Percentiles rank a stretch among this genome's conserved stretches.
These are phyloP conservation scores for Gastracanthus pulcherrimus DNA, from an alignment of 2,888 invertebrate species.

Conservation along the genomic window DNA sequence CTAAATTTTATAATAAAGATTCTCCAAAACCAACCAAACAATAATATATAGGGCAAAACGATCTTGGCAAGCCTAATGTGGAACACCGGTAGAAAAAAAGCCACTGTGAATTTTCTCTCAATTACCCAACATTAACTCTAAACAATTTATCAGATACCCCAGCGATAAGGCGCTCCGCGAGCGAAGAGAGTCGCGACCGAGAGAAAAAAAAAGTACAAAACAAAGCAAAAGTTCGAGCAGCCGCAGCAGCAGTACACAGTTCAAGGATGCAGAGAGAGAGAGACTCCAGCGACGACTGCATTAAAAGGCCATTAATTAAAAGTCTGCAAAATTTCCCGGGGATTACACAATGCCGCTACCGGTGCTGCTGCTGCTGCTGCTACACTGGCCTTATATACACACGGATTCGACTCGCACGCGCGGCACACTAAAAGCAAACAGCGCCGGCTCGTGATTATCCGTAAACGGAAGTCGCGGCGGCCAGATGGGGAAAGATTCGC, in stretches of 20 bases:
- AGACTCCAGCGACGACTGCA: constrained; percentile 14
- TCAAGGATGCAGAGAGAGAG: constrained; percentile 35
- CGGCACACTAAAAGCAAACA: not conserved
- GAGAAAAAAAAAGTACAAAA: not conserved
- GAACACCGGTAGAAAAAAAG: not conserved
- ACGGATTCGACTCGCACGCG: no score
- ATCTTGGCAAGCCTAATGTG: not conserved
- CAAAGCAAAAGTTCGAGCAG: not conserved
- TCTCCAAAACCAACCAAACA: no score
- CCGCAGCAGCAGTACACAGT: not conserved
- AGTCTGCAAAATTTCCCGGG: constrained; percentile 27
- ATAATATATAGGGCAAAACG: no score
- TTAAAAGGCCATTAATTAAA: constrained; percentile 50
- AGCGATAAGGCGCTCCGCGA: not conserved
- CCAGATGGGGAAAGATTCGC: constrained; percentile 33
- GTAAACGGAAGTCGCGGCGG: constrained; percentile 49
- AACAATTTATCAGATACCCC: constrained; percentile 17
- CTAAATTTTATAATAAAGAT: no score
- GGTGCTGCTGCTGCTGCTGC: no score
- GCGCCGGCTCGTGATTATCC: constrained; percentile 14
- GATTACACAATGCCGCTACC: constrained; percentile 12
- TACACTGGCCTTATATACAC: no score
- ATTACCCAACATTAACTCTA: constrained; percentile 7
- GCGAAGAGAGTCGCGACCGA: no score
- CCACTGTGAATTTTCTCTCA: constrained; percentile 11